Percentiles rank a stretch among this genome's conserved stretches.
Evolutionary conservation across 2,888 invertebrate species (phyloP).

Genomic region (Ptychoptera contaminata): DNA sequence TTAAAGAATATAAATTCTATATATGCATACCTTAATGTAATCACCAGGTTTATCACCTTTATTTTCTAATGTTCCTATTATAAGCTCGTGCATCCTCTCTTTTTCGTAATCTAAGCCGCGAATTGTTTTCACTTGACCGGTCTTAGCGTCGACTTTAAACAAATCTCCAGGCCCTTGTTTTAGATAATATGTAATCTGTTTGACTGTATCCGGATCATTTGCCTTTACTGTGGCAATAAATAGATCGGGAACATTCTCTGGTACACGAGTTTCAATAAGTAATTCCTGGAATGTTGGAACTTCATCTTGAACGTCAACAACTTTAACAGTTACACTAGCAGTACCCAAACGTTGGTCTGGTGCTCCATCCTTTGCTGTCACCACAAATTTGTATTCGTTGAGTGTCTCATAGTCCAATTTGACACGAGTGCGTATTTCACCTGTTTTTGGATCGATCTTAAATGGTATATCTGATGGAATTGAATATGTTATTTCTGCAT

Average conservation of each 20-base stretch:
- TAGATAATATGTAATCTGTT: constrained; percentile 67
- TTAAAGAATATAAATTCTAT: no score
- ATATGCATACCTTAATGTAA: constrained; percentile 55
- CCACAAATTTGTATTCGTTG: constrained; percentile 59
- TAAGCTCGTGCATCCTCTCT: constrained; percentile 52
- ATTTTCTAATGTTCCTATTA: constrained; percentile 75
- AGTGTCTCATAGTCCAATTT: constrained; percentile 70
- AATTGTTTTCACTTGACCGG: constrained; percentile 62
- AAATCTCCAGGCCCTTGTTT: constrained; percentile 65
- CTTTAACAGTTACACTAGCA: constrained; percentile 67
- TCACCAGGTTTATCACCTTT: constrained; percentile 49
- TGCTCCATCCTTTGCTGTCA: constrained; percentile 79
- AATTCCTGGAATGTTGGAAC: constrained; percentile 58
- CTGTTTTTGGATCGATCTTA: constrained; percentile 59
- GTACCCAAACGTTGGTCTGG: constrained; percentile 73
- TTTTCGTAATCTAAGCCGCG: constrained; percentile 65
- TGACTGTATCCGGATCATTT: constrained; percentile 63
- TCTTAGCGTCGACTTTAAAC: constrained; percentile 67
- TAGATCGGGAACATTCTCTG: constrained; percentile 68
- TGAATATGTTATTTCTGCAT: constrained; percentile 66
- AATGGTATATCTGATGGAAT: constrained; percentile 68
- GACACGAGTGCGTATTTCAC: constrained; percentile 57
- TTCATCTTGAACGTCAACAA: constrained; percentile 62
- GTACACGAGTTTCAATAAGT: constrained; percentile 62
- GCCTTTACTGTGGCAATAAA: constrained; percentile 71